Conservation (phyloP, 2,888 invertebrate genomes). For the Idaea biselata region DNA sequence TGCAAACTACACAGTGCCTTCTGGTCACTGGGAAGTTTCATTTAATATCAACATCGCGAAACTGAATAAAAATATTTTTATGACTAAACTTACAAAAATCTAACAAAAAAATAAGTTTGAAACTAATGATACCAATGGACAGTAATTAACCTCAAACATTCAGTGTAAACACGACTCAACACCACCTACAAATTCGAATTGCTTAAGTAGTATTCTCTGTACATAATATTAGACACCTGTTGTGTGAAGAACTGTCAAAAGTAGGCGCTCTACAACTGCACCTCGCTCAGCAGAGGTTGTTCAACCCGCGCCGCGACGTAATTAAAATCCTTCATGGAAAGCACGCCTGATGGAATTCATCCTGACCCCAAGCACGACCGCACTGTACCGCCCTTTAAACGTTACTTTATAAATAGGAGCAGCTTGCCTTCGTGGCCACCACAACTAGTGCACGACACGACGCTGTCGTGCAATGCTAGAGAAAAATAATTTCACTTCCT, state of each 20-base stretch:
- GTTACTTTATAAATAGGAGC: conserved; percentile 73
- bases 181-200: not conserved
- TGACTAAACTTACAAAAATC: no score
- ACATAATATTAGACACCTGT: conserved; percentile 47
- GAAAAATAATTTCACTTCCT: conserved; percentile 27
- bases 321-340: conserved; percentile 80
- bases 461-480: conserved; percentile 24
- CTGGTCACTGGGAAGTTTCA: no score
- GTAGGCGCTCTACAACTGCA: conserved; percentile 50
- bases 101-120: not conserved
- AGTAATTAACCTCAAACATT: not conserved
- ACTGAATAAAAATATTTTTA: no score
- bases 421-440: conserved; percentile 34
- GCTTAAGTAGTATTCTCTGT: not conserved
- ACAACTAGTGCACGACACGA: conserved; percentile 30
- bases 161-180: not conserved
- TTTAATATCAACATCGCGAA: no score
- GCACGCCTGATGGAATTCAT: conserved; percentile 75
- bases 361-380: conserved; percentile 71
- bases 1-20: no score
- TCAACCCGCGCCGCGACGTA: conserved; percentile 67
- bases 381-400: conserved; percentile 65
- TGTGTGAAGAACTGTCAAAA: conserved; percentile 54
- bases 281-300: conserved; percentile 48
- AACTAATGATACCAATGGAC: not conserved